Evolutionary conservation across 2,113 vertebrate species (phyloP).

Genomic region (Dicerorhinus sumatrensis): DNA sequence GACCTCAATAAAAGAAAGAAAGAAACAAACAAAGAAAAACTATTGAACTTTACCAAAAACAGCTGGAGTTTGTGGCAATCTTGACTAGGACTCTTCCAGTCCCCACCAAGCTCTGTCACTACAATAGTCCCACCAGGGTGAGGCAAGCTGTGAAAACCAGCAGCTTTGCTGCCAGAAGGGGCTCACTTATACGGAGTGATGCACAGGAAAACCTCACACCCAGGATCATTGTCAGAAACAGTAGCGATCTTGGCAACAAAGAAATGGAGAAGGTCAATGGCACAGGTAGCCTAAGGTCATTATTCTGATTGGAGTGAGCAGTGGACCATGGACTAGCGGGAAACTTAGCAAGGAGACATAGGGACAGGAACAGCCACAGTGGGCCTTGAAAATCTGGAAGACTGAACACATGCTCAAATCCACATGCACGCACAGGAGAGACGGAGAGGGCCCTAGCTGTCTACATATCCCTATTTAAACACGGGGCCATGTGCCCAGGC

Average conservation of each 20-base stretch:
- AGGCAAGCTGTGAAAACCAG: background rate
- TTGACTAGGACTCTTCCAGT: background rate
- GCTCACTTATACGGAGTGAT: background rate
- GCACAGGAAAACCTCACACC: accelerated
- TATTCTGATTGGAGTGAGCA: background rate
- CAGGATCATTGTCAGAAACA: background rate
- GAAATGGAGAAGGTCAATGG: background rate
- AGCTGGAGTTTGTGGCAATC: background rate
- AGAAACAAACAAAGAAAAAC: background rate
- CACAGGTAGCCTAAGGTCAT: background rate
- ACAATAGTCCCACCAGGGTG: no score
- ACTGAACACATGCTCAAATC: background rate
- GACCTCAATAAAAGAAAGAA: no score
- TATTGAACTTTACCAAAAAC: no score
- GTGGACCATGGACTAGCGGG: background rate
- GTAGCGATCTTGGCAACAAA: background rate
- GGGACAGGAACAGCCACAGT: background rate
- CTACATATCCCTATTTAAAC: background rate
- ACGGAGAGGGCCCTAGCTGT: background rate
- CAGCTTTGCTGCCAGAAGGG: background rate
- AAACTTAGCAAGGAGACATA: background rate
- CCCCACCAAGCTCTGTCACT: background rate
- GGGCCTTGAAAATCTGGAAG: background rate
- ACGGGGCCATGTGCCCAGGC: background rate
- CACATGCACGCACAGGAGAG: background rate